phyloP scores from a whole-genome alignment of 2,888 invertebrate genomes.

The Lucinisca nassula region DNA sequence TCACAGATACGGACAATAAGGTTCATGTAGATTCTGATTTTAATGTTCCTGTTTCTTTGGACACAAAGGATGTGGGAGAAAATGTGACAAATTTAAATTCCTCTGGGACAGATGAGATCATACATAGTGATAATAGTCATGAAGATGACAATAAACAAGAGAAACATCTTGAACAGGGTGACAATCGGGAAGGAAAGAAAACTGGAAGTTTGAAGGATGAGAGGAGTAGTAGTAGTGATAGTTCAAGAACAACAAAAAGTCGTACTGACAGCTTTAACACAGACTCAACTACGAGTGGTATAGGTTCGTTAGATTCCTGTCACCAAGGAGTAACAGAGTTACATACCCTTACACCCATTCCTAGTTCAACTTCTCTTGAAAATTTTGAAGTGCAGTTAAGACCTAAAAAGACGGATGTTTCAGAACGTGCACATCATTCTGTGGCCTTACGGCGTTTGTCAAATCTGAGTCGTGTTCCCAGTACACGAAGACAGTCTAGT shows the following conservation, averaged over 20 bases:
- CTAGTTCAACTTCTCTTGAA: conserved; percentile 91
- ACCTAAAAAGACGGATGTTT: conserved; percentile 72
- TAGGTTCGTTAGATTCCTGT: conserved; percentile 94
- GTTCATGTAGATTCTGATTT: not conserved
- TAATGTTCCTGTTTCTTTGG: not conserved
- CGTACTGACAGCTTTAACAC: conserved; percentile 90
- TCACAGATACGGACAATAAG: conserved; percentile 52
- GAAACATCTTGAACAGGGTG: not conserved
- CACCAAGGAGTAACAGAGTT: conserved; percentile 69
- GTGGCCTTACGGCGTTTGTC: conserved; percentile 82
- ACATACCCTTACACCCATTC: conserved; percentile 93
- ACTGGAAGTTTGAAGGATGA: conserved; percentile 63
- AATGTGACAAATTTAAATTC: not conserved
- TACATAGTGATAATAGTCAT: not conserved
- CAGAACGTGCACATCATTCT: conserved; percentile 87
- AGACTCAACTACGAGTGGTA: conserved; percentile 94
- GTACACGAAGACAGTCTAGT: conserved; percentile 75
- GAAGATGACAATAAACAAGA: not conserved
- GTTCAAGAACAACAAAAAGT: conserved; percentile 88
- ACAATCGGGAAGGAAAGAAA: conserved; percentile 44
- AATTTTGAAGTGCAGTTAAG: conserved; percentile 50
- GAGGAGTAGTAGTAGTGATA: conserved; percentile 84
- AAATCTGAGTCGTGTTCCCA: conserved; percentile 85
- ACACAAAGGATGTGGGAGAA: not conserved
- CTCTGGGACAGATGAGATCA: not conserved